Base-by-base conservation (phyloP, 2,888 invertebrate genomes). In the Cheilosia urbana region DNA sequence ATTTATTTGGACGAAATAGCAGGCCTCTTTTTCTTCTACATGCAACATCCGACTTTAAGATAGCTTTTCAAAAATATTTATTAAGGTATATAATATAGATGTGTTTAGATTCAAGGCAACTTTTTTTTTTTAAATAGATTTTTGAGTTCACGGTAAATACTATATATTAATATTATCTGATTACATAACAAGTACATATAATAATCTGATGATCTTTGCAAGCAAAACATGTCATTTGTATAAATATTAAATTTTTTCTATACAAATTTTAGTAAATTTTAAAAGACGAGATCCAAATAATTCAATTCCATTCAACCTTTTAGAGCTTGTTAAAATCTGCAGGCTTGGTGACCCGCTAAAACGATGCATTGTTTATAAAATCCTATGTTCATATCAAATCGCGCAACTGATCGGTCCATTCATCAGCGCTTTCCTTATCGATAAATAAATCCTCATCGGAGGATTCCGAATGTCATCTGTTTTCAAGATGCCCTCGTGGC, bases 401-500 rank as follows among this genome's bases (percentile, higher is more conserved):
- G 63, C 76, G 81, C 27, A 85, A 40, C 84, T 83, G 89, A 27
- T 89, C 89, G 69, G 89, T 89, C 89, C 89, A 89, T 84, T 89
- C 89, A 53, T 89, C 89, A 62, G 89, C 88, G 17, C 88, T 88
- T 53, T 88, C 88, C 51, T 88, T 88, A 85, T 92, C 92, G 87
- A 92, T 90, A 84, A 90, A 90, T 66, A 91, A 88, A 80, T 92
- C 92, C 88, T 91, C 91, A 87, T 91, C 91, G 66, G 93, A 92
- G 89, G 91, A 91, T 87, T 92, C 92, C 17, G 91, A 90, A 73
- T 92, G 92, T 92, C 92, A 92, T 91, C 93, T 92, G n/a, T 89
- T 82, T 1, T 88, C 88, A 69, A 89, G 89, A 17, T 87, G 87
- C 4, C 88, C 87, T 47, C 91, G 87, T 6, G 90, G 91, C 88